A percentile compares a stretch with the other conserved stretches of the same genome.
phyloP scores from a whole-genome alignment of 2,888 invertebrate genomes.

The Auanema freiburgensis region DNA sequence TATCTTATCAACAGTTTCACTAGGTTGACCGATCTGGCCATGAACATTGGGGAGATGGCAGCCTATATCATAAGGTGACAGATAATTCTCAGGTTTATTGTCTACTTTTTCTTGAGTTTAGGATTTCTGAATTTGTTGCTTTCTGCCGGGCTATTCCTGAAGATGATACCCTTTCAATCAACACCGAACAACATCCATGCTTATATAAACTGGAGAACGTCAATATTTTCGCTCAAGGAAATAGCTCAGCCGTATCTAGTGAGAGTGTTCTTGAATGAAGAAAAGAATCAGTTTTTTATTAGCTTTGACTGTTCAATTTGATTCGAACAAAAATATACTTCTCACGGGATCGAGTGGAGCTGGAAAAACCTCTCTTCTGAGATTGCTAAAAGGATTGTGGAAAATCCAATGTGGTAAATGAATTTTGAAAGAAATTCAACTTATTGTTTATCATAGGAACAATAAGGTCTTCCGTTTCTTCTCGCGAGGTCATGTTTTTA shows the following conservation, averaged over 20 bases:
- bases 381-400: slow-evolving; percentile 91
- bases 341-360: slow-evolving; percentile 95
- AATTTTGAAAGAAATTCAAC: neutral
- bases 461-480: slow-evolving; percentile 5
- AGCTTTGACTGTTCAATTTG: slow-evolving; percentile 67
- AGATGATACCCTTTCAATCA: too few relatives aligned
- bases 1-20: slow-evolving; percentile 71
- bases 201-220: neutral
- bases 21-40: slow-evolving; percentile 69
- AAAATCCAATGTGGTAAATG: slow-evolving; percentile 67
- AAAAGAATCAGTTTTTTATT: too few relatives aligned
- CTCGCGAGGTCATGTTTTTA: slow-evolving; percentile 66
- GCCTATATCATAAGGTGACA: slow-evolving; percentile 69
- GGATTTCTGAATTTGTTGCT: neutral
- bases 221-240: neutral
- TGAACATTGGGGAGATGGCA: slow-evolving; percentile 67
- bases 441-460: slow-evolving; percentile 4
- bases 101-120: neutral
- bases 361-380: slow-evolving; percentile 84
- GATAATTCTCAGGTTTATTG: slow-evolving; percentile 26
- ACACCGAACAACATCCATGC: neutral
- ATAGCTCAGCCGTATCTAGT: slow-evolving; percentile 3
- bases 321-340: slow-evolving; percentile 71
- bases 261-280: too few relatives aligned
- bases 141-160: too few relatives aligned